Base-by-base conservation (phyloP, 2,797 vertebrate species). In the Mormyrus proboscirostris region DNA sequence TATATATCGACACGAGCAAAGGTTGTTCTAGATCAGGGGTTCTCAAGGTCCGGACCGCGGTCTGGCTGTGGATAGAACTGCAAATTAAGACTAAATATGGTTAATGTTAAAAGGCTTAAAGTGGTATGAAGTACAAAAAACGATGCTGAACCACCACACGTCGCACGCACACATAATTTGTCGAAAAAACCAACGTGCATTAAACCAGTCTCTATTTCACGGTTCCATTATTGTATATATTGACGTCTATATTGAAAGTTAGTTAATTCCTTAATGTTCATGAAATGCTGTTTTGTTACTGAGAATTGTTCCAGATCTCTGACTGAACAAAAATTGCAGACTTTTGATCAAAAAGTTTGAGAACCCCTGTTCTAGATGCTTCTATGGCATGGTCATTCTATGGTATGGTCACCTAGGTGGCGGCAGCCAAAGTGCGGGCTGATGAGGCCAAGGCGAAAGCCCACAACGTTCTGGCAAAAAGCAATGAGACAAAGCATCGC, bases 361-460 rank as follows among this genome's bases (percentile, higher is more conserved):
- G 59, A 65, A 73, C 12, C 12, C 12, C 10, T 38, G 29, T 73
- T 44, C 29, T 79, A 79, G 38, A 41, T 44, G 73, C 73, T 44
- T 44, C 38, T 19, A 87, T 89, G n/a, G 7, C 51, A 33, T 33
- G 29, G 29, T 33, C 29, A 33, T 33, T 33, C 29, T 33, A 33
- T 33, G 29, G 29, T 33, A 33, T 33, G 62, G 53, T 59, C n/a
- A 2, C 57, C 47, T 51, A 50, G 47, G 53, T 89, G 12, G 22
- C 44, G 0, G 97, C 98, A 92, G 97, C 97, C 0, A 99, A 99
- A 90, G 89, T 96, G 88, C 97, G 96, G 94, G 98, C 99, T 0
- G 98, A 98, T 7, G 95, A 97, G 90, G 98, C 97, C 0, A 99
- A 98, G 91, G 95, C 97, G 65, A 98, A 95, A 0, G 98, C 99